Percentiles rank a stretch among this genome's conserved stretches.
Conservation (phyloP, 2,888 invertebrate genomes). For the Lomographa bimaculata region DNA sequence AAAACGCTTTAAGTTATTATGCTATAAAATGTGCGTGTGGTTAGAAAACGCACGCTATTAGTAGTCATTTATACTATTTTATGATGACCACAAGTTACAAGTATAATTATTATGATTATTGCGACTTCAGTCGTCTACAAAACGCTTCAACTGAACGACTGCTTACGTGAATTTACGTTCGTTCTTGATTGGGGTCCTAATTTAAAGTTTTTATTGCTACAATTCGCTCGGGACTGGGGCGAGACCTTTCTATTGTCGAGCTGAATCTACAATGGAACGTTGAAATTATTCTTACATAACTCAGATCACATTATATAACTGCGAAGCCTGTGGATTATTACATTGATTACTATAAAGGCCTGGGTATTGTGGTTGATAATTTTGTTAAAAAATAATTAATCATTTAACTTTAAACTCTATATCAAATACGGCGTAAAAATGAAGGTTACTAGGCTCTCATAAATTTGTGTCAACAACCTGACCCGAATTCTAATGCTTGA, state of each 20-base stretch:
- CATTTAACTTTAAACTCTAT: slow-evolving; percentile 13
- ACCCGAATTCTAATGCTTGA: slow-evolving; percentile 75
- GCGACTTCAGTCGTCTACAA: slow-evolving; percentile 13
- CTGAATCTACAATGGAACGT: slow-evolving; percentile 25
- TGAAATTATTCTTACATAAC: slow-evolving; percentile 43
- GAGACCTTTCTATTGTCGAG: slow-evolving; percentile 37
- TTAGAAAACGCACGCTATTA: slow-evolving; percentile 12
- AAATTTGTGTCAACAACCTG: slow-evolving; percentile 77
- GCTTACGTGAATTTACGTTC: slow-evolving; percentile 36
- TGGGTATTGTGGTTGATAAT: too few relatives aligned
- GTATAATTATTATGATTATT: too few relatives aligned
- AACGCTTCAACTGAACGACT: slow-evolving; percentile 15
- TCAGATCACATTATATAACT: background rate
- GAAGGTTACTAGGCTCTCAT: slow-evolving; percentile 63
- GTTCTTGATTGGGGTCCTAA: slow-evolving; percentile 43
- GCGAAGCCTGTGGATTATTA: background rate
- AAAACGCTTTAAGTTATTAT: slow-evolving; percentile 13
- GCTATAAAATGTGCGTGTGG: slow-evolving; percentile 20
- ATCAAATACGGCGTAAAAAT: slow-evolving; percentile 39
- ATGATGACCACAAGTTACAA: slow-evolving; percentile 16
- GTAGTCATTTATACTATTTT: slow-evolving; percentile 18
- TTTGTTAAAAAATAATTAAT: too few relatives aligned
- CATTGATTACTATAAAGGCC: too few relatives aligned
- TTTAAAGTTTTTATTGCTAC: slow-evolving; percentile 52
- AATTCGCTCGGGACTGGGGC: slow-evolving; percentile 41